Evolutionary conservation across 2,888 invertebrate species (phyloP), one percentile per base, ranked within the genome.

Genomic region (Amphipoea oculea): DNA sequence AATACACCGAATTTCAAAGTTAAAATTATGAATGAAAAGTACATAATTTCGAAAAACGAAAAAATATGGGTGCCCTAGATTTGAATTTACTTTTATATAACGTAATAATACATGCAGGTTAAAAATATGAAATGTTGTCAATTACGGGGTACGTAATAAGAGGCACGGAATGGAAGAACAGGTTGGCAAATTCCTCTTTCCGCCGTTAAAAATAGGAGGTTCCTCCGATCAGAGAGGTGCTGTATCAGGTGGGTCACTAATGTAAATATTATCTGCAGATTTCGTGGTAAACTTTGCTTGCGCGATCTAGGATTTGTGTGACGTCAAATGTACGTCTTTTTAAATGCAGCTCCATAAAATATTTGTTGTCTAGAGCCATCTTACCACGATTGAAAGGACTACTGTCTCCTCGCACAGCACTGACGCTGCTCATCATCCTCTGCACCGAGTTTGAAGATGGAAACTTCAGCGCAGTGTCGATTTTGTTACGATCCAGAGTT

Each of bases 401-500:
- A 23, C 36, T 62, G 12, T 12, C 67, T 0, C 36, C 65, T 9
- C 42, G 68, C 12, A 11, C 3, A 12, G 17, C 42, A 66, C 29
- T 78, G 0, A 68, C 11, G 4, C 85, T 71, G 23, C 72, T 81
- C 17, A 78, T 36, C 40, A 84, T 45, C 12, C 65, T 82, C 1
- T 73, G 42, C 17, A 78, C 17, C 9, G 84, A 69, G 29, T 76
- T 83, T 5, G 78, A 51, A 6, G 68, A 23, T 9, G 79, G 36
- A 23, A 79, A 57, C 2, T 70, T 73, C 4, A 63, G 57, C 29
- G 60, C 42, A 1, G 48, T 71, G 14, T 70, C 66, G 17, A 82
- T 20, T 74, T 79, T 88, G 20, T 76, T 51, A 36, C 82, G 80
- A 29, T 81, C 78, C 0, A 86, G 29, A 14, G 77, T 76, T 70